A percentile compares a stretch with the other conserved stretches of the same genome.
phyloP scores from a whole-genome alignment of 1,140 invertebrate genomes.

The Mamestra configurata region DNA sequence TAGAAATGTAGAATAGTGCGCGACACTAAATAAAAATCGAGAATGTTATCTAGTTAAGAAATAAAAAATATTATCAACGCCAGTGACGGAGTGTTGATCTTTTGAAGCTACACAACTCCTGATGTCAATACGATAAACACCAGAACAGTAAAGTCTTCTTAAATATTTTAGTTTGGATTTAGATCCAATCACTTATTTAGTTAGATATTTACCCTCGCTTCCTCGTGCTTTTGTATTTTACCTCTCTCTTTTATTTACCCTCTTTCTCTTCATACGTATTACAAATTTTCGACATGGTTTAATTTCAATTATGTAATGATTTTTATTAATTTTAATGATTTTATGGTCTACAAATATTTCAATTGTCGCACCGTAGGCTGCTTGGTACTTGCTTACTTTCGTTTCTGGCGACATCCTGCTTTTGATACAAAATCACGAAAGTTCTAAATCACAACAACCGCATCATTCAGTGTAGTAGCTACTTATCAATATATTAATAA shows the following conservation, averaged over 20 bases:
- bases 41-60: no score
- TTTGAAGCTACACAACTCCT: neutral
- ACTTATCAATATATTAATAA: conserved; percentile 16
- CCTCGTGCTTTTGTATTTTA: conserved; percentile 29
- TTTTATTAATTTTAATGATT: neutral
- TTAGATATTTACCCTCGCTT: conserved; percentile 11
- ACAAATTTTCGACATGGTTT: neutral
- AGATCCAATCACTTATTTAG: neutral
- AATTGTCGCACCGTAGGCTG: conserved; percentile 41
- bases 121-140: neutral
- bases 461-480: neutral
- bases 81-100: no score
- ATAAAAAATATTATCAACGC: no score
- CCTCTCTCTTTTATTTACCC: neutral
- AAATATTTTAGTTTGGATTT: neutral
- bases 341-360: conserved; percentile 5
- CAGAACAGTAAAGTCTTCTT: neutral
- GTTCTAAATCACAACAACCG: conserved; percentile 7
- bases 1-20: no score
- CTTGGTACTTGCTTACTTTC: conserved; percentile 47
- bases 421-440: conserved; percentile 29
- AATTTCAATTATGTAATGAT: neutral
- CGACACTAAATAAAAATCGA: no score
- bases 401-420: conserved; percentile 50
- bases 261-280: neutral